A percentile compares a stretch with the other conserved stretches of the same genome.
phyloP scores from a whole-genome alignment of 1,140 invertebrate species.

The Papilio polyxenes region DNA sequence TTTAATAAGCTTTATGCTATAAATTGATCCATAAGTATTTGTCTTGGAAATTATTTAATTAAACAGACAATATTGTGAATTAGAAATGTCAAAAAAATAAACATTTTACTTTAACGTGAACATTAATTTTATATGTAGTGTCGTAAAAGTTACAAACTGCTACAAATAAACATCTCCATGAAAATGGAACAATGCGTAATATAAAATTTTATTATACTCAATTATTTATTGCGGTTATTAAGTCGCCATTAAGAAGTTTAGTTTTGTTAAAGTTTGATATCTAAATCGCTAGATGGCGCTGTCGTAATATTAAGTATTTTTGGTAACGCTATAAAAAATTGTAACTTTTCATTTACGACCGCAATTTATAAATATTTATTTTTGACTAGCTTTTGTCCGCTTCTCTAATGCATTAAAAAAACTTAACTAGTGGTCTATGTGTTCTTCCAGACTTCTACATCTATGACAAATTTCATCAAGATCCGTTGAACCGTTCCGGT shows the following conservation, averaged over 20 bases:
- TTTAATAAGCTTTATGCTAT: background rate
- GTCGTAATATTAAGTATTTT: background rate
- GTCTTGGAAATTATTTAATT: background rate
- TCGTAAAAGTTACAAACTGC: background rate
- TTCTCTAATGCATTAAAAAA: too few relatives aligned
- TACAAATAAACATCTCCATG: background rate
- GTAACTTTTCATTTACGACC: too few relatives aligned
- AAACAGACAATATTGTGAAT: background rate
- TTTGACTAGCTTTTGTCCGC: too few relatives aligned
- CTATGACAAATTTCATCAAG: too few relatives aligned
- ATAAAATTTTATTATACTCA: background rate
- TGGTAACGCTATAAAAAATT: background rate
- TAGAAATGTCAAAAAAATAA: background rate
- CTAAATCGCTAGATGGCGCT: background rate
- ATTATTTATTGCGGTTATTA: background rate
- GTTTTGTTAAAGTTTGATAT: background rate
- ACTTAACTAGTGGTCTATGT: too few relatives aligned
- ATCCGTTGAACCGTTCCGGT: too few relatives aligned
- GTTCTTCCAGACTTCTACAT: too few relatives aligned
- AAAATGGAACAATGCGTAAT: slow-evolving; percentile 2
- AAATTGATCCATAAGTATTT: too few relatives aligned
- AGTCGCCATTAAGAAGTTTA: too few relatives aligned
- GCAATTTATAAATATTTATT: too few relatives aligned
- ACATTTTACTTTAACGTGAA: background rate
- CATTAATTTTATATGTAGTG: background rate